A percentile compares a stretch with the other conserved stretches of the same genome.
Evolutionary conservation across 2,888 invertebrate genomes (phyloP).

Genomic region (Synanthedon formicaeformis): DNA sequence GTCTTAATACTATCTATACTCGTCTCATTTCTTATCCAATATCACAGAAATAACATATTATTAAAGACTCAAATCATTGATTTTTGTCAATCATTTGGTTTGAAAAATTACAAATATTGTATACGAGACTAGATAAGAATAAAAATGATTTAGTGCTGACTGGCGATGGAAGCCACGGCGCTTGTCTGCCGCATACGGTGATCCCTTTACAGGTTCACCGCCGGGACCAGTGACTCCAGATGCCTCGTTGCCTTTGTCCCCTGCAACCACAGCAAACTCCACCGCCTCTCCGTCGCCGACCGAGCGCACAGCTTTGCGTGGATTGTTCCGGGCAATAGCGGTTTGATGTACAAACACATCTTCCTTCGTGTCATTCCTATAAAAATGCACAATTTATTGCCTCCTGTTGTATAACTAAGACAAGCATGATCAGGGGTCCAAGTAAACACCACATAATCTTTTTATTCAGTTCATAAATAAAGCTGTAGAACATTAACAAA

Average conservation of each 20-base stretch:
- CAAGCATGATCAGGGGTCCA: too few relatives aligned
- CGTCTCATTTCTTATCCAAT: too few relatives aligned
- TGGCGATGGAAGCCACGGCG: slow-evolving; percentile 78
- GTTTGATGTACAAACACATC: slow-evolving; percentile 99
- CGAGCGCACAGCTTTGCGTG: slow-evolving; percentile 97
- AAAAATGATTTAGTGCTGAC: slow-evolving; percentile 42
- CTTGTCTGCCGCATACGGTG: slow-evolving; percentile 95
- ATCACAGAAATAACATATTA: too few relatives aligned
- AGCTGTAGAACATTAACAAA: too few relatives aligned
- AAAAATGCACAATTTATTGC: background rate
- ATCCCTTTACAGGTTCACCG: slow-evolving; percentile 95
- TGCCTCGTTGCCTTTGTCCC: slow-evolving; percentile 98
- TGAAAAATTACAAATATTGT: background rate
- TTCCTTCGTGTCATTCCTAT: slow-evolving; percentile 96
- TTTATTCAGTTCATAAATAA: too few relatives aligned
- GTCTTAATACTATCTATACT: too few relatives aligned
- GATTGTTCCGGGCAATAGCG: slow-evolving; percentile 98
- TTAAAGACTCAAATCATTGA: too few relatives aligned
- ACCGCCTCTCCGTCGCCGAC: slow-evolving; percentile 98
- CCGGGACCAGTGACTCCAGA: slow-evolving; percentile 98
- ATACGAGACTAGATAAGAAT: too few relatives aligned
- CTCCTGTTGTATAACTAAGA: too few relatives aligned
- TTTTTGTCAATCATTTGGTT: too few relatives aligned
- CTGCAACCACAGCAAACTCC: slow-evolving; percentile 98
- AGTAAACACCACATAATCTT: too few relatives aligned